Percentiles rank a stretch among this genome's conserved stretches.
phyloP scores from a whole-genome alignment of 64 coral and sea anemone genomes.

The Catalaphyllia jardinei region DNA sequence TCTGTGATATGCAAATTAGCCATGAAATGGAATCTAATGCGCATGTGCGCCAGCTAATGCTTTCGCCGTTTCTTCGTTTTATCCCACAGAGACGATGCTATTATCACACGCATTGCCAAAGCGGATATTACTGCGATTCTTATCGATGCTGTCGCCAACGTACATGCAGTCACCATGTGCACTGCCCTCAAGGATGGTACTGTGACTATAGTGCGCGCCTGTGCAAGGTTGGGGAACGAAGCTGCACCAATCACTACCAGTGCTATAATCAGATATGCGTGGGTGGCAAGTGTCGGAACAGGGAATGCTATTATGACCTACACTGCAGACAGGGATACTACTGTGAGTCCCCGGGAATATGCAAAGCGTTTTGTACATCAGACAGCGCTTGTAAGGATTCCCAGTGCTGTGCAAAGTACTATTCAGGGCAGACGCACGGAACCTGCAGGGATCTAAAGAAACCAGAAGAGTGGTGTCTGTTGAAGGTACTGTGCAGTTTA shows the following conservation, averaged over 20 bases:
- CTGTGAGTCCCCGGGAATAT: neutral
- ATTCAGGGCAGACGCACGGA: neutral
- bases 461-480: neutral
- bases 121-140: neutral
- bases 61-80: neutral
- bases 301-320: neutral
- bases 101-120: neutral
- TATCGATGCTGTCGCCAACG: neutral
- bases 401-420: slow-evolving; percentile 2
- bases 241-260: neutral
- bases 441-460: neutral
- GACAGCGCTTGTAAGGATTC: neutral
- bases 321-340: neutral
- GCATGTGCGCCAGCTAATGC: too few relatives aligned
- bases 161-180: neutral
- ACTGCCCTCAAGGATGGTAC: neutral
- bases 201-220: neutral
- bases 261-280: neutral
- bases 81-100: neutral
- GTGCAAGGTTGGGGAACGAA: neutral
- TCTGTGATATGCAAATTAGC: too few relatives aligned
- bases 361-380: neutral
- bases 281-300: too few relatives aligned
- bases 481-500: neutral
- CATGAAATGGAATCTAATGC: too few relatives aligned